Base-by-base conservation (phyloP, 2,888 invertebrate species). In the Thelaira solivaga region DNA sequence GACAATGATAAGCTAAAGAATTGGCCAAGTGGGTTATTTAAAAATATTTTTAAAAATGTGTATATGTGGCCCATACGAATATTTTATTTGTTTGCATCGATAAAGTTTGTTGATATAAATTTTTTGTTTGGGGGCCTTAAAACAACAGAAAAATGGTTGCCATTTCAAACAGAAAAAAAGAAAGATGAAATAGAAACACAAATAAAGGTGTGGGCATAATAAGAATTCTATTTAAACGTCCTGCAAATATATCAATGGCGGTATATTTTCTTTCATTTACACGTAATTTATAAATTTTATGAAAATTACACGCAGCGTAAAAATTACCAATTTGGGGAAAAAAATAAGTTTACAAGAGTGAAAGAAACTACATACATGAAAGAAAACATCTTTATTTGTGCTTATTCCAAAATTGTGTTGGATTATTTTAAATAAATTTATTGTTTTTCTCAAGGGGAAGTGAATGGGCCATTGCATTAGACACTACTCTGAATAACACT, bases 71-170 rank as follows among this genome's bases (percentile, higher is more conserved):
- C n/a, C n/a, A n/a, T n/a, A n/a, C n/a, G n/a, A n/a, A n/a, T n/a
- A n/a, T n/a, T n/a, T n/a, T n/a, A n/a, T n/a, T n/a, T 53, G 20
- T 45, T 6, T 22, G 39, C 5, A 39, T 29, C 47, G 43, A 18
- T 59, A n/a, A 43, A 4, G 34, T 45, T 53, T 34, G 4, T 43
- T 41, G 7, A 16, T 51, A 24, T 39, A 49, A 7, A 13, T 20
- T 55, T n/a, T n/a, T n/a, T n/a, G n/a, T n/a, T 43, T 53, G 34
- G 51, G 43, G 61, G 34, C 16, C 47, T 20, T 36, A 49, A 24
- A 69, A 59, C 8, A 61, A 61, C 51, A 71, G 47, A 26, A 72
- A 72, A 72, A 72, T 72, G 71, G 62, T 26, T 20, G 62, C 45
- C 20, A 26, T 20, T 7, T 55, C 4, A 51, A 26, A 16, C 10